Conservation (phyloP, 1,140 invertebrate genomes). For the Neocloeon triangulifer region DNA sequence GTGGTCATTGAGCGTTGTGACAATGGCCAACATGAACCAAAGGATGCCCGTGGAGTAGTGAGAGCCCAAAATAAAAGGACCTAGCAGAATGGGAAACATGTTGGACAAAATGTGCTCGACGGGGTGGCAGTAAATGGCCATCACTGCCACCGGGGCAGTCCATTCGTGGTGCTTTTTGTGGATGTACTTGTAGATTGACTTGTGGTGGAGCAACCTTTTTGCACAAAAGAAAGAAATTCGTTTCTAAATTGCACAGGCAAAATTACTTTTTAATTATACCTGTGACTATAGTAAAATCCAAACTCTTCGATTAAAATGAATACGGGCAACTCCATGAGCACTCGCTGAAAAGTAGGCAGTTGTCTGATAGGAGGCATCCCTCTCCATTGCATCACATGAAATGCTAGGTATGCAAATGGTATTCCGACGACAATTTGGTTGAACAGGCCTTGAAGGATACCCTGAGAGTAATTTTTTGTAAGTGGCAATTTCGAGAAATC, state of each 20-base stretch:
- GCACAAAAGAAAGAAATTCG: neutral
- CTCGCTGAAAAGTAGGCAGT: constrained; percentile 19
- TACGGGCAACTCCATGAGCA: constrained; percentile 17
- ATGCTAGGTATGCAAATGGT: constrained; percentile 12
- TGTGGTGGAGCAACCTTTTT: constrained; percentile 18
- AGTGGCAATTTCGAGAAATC: no score
- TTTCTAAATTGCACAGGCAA: no score
- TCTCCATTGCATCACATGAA: constrained; percentile 13
- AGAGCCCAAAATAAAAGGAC: constrained; percentile 21
- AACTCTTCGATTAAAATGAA: constrained; percentile 22
- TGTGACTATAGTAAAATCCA: constrained; percentile 24
- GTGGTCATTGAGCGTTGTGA: constrained; percentile 26
- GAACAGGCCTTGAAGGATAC: constrained; percentile 14
- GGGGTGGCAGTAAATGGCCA: constrained; percentile 29
- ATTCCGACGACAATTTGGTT: constrained; percentile 18
- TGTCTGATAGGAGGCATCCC: constrained; percentile 14
- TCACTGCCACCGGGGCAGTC: constrained; percentile 19
- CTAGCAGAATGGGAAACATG: constrained; percentile 23
- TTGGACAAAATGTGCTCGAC: constrained; percentile 30
- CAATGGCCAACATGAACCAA: constrained; percentile 18
- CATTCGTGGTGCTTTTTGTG: constrained; percentile 23
- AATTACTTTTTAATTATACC: constrained; percentile 11
- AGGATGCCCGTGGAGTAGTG: constrained; percentile 22
- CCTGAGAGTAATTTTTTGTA: neutral
- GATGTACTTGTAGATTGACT: constrained; percentile 20